These are phyloP conservation scores for Alosa alosa DNA, from an alignment of 2,113 vertebrate genomes.

Conservation along the genomic window DNA sequence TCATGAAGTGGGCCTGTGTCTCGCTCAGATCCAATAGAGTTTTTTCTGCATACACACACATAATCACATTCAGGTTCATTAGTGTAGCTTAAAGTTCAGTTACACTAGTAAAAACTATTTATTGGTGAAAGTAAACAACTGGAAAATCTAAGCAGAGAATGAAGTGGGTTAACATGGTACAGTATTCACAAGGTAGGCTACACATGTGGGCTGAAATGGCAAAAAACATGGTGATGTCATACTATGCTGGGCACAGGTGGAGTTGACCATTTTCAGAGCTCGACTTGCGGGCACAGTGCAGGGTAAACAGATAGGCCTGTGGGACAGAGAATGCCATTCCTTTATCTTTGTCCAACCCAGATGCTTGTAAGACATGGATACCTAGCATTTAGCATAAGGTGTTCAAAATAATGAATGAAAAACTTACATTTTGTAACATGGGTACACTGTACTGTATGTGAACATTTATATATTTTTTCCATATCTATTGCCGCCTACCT, in stretches of 20 bases:
- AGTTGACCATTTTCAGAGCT: conserved; percentile 62
- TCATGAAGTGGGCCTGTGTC: conserved; percentile 61
- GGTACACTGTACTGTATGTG: background rate
- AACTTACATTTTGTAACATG: background rate
- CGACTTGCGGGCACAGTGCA: conserved; percentile 64
- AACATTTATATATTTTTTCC: background rate
- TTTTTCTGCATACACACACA: conserved; percentile 47
- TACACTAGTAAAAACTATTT: too few species aligned
- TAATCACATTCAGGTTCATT: background rate
- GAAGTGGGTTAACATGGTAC: background rate
- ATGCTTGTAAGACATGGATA: background rate
- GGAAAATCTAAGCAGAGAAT: too few species aligned
- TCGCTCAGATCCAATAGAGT: conserved; percentile 46
- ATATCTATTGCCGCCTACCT: conserved; percentile 64
- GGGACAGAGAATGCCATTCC: background rate
- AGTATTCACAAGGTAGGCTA: too few species aligned
- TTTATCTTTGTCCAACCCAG: background rate
- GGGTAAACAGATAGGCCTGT: conserved; percentile 70
- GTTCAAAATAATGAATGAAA: background rate
- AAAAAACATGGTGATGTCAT: background rate
- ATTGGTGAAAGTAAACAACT: too few species aligned
- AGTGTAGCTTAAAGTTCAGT: too few species aligned
- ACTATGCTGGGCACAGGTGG: conserved; percentile 69
- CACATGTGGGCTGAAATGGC: background rate
- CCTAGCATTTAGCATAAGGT: background rate